Percentiles rank a stretch among this genome's conserved stretches.
phyloP scores from a whole-genome alignment of 30 jellyfish, hydroid and myxozoan species.

The Clytia hemisphaerica region DNA sequence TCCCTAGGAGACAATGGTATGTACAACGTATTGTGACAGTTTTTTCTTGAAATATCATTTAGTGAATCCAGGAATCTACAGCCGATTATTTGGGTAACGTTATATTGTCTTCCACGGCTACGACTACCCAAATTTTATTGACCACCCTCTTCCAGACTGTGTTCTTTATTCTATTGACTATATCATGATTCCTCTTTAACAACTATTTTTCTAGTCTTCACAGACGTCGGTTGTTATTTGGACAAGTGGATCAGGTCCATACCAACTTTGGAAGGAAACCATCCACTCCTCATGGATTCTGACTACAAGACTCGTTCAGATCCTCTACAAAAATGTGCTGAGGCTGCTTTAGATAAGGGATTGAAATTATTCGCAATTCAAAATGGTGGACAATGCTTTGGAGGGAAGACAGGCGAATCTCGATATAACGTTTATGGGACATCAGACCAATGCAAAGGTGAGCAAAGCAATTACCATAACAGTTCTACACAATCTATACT shows the following conservation, averaged over 20 bases:
- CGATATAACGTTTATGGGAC: constrained; percentile 79
- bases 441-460: constrained; percentile 75
- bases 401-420: constrained; percentile 69
- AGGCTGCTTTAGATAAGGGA: constrained; percentile 91
- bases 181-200: background rate
- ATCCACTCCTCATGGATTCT: constrained; percentile 78
- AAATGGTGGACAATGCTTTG: constrained; percentile 98
- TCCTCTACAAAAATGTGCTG: constrained; percentile 96
- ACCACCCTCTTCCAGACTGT: no score
- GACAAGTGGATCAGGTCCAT: constrained; percentile 93
- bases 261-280: constrained; percentile 96
- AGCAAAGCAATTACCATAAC: no score
- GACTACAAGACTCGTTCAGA: constrained; percentile 81
- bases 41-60: no score
- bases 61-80: no score
- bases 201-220: constrained; percentile 49
- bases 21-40: constrained; percentile 4
- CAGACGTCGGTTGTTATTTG: constrained; percentile 84
- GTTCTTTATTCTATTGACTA: background rate
- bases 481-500: background rate
- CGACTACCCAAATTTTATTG: no score
- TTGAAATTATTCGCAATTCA: constrained; percentile 78
- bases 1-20: constrained; percentile 95
- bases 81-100: no score
- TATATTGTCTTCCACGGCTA: no score